Percentiles rank a stretch among this genome's conserved stretches.
phyloP scores from a whole-genome alignment of 2,113 vertebrate species.

The Etia nguti region DNA sequence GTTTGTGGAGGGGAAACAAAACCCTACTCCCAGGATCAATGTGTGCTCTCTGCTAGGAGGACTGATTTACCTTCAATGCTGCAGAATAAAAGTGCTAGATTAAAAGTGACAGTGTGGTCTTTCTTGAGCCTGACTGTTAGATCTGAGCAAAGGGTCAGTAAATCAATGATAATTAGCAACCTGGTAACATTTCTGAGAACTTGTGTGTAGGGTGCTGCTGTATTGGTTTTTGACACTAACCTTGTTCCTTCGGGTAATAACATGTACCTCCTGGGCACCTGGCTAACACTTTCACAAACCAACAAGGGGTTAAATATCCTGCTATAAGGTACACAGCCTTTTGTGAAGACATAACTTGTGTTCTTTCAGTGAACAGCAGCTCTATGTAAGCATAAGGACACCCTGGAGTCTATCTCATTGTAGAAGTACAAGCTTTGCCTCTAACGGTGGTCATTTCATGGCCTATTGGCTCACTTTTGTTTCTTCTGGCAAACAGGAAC shows the following conservation, averaged over 20 bases:
- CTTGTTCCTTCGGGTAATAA: background rate
- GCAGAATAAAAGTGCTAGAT: background rate
- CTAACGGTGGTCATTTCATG: conserved; percentile 29
- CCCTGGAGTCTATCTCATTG: background rate
- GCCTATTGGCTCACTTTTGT: conserved; percentile 11
- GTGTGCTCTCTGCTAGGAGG: background rate
- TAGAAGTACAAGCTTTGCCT: background rate
- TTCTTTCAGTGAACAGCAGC: background rate
- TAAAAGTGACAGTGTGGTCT: background rate
- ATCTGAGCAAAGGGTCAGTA: background rate
- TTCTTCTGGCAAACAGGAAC: background rate
- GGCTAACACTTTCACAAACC: background rate
- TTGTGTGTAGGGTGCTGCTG: background rate
- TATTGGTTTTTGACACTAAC: background rate
- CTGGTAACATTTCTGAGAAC: background rate
- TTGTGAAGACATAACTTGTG: background rate
- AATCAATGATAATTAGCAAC: conserved; percentile 13
- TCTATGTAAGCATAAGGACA: background rate
- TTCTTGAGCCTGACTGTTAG: background rate
- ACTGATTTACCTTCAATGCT: background rate
- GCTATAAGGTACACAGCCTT: background rate
- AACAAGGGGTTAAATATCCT: background rate
- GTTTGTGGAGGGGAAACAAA: background rate
- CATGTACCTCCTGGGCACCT: background rate
- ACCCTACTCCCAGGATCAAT: background rate